phyloP scores from a whole-genome alignment of 2,888 invertebrate species.

The Meiosimyza platycephala region DNA sequence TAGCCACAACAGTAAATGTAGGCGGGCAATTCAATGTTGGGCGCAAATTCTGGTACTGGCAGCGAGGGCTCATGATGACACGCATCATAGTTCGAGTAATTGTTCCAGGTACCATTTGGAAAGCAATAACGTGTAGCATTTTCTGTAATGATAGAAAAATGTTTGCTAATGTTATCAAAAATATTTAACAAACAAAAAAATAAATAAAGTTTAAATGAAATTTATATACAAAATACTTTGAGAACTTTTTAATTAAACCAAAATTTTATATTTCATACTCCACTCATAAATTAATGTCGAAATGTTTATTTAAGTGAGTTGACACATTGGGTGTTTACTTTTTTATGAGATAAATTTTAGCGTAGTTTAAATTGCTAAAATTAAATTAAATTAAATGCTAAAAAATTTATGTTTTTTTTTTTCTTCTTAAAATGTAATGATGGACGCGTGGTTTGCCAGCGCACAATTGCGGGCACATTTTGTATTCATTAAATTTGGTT shows the following conservation, averaged over 20 bases:
- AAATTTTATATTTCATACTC: no score
- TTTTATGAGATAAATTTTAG: no score
- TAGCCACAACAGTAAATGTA: conserved; percentile 87
- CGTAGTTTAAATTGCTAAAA: no score
- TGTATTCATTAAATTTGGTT: no score
- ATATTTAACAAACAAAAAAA: conserved; percentile 25
- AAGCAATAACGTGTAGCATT: conserved; percentile 85
- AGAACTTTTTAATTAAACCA: not conserved
- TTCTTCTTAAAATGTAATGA: not conserved
- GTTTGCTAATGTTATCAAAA: not conserved
- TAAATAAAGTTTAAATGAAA: conserved; percentile 5
- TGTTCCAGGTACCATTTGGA: conserved; percentile 84
- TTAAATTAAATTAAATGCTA: no score
- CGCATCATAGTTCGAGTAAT: conserved; percentile 79
- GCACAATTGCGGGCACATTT: no score
- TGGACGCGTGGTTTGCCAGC: no score
- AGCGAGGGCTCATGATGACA: conserved; percentile 72
- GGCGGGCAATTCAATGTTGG: conserved; percentile 71
- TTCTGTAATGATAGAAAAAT: conserved; percentile 70
- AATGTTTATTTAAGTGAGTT: no score
- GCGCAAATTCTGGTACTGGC: conserved; percentile 69
- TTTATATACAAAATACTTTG: conserved; percentile 8
- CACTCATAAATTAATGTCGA: no score
- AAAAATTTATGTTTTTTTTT: not conserved
- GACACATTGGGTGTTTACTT: no score